Base-by-base conservation (phyloP, 2,888 invertebrate genomes). In the Litoditis marina region DNA sequence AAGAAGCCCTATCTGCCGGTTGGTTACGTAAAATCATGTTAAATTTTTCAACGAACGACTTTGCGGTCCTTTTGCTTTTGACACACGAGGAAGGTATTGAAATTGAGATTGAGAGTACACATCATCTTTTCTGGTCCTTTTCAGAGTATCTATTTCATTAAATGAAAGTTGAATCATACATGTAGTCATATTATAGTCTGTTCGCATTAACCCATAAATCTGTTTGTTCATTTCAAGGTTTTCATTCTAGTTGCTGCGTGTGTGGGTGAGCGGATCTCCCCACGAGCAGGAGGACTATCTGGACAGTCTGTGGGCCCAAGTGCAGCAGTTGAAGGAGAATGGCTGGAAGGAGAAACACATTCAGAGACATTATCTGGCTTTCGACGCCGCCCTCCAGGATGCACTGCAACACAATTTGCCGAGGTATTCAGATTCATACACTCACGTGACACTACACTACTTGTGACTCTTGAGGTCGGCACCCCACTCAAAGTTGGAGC, bases 201-300 rank as follows among this genome's bases (percentile, higher is more conserved):
- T n/a, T n/a, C n/a, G n/a, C n/a, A n/a, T n/a, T n/a, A n/a, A n/a
- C n/a, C n/a, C n/a, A n/a, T n/a, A n/a, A n/a, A n/a, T n/a, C n/a
- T n/a, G n/a, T n/a, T n/a, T 44, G 19, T 5, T 19, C 44, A 44
- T 44, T 44, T 44, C 44, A 19, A n/a, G 32, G 16, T 16, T 30
- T 16, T n/a, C 27, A 2, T 55, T 44, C 1, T 28, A 61, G 61
- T n/a, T 36, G 8, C 46, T 61, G 25, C 27, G 39, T 19, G 61
- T 61, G 2, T 61, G 61, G 61, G 25, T 46, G 19, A 61, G 44
- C 13, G 55, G 47, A 8, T 49, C 61, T 27, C 61, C 61, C 27
- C 95, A 95, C 86, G 90, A 94, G 0, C 96, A 98, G 83, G 94
- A 95, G 84, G 88, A 88, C 87, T 96, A 96, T 84, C 85, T 98